A percentile compares a stretch with the other conserved stretches of the same genome.
These are phyloP conservation scores for Sebastes taczanowskii DNA, from an alignment of 2,797 vertebrate species.

Conservation along the genomic window DNA sequence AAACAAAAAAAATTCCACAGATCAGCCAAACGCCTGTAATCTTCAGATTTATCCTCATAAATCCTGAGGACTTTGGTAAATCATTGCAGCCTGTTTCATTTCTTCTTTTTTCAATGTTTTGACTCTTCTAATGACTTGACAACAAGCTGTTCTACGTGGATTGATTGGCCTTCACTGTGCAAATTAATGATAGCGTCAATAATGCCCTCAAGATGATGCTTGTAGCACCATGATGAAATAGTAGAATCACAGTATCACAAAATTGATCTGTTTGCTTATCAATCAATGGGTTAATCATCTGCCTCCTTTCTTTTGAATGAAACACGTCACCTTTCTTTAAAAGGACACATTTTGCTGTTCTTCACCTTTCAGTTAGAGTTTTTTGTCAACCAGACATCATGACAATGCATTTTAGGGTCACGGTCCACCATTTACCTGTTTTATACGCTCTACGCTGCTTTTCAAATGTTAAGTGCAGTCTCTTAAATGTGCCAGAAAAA, in stretches of 20 bases:
- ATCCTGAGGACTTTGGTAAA: constrained; percentile 6
- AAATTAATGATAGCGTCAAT: constrained; percentile 31
- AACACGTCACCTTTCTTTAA: background rate
- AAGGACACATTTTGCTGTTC: background rate
- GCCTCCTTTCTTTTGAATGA: background rate
- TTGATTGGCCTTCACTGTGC: constrained; percentile 6
- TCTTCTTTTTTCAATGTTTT: background rate
- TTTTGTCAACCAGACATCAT: background rate
- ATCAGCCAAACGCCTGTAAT: constrained; percentile 26
- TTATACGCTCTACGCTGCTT: background rate
- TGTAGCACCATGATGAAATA: constrained; percentile 6
- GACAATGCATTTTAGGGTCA: background rate
- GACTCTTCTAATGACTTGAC: constrained; percentile 9
- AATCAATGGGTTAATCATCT: background rate
- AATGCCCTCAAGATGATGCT: constrained; percentile 17
- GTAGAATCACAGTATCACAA: background rate
- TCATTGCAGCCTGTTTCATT: constrained; percentile 15
- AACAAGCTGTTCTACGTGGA: constrained; percentile 14
- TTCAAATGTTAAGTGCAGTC: constrained; percentile 8
- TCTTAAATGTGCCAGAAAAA: constrained; percentile 10
- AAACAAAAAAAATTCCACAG: constrained; percentile 1
- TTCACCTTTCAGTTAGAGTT: background rate
- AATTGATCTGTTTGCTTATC: background rate
- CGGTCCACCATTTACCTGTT: background rate
- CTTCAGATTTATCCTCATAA: constrained; percentile 8